Evolutionary conservation across 2,888 invertebrate genomes (phyloP), one percentile per base, ranked within the genome.

Genomic region (Marronus borbonicus): DNA sequence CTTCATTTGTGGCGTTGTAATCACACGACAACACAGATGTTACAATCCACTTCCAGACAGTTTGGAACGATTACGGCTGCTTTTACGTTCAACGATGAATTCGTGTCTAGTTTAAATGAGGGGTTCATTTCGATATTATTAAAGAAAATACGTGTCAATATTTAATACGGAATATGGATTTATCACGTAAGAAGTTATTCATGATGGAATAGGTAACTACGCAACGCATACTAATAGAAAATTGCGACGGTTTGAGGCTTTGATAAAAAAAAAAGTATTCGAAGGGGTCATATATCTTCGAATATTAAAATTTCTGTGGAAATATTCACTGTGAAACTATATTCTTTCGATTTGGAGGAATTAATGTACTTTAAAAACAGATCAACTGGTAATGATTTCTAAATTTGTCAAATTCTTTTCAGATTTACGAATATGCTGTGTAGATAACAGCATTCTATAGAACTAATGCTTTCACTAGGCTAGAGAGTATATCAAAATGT

Each of bases 1-100:
- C 86, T 87, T 88, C 87, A 88, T 88, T 87, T 87, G 86, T 82
- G 85, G 86, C 84, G 84, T 85, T 81, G 84, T 83, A 85, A 86
- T 86, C 86, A 86, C 86, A 86, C 85, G 83, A 85, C 82, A 79
- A 78, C 68, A 81, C 87, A 88, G 87, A 85, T 88, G 88, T 88
- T 87, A 82, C 88, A 81, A 79, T 78, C 79, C 81, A 79, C 79
- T 79, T 80, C 79, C 80, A 80, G 82, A 81, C 82, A 83, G 79
- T 81, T 77, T 79, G 79, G 74, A 77, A 77, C 77, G 69, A 79
- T 79, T 79, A 79, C 79, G 20, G 72, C 24, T 74, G 14, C 72
- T 49, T 72, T 52, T 64, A 65, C 70, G 69, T 64, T 55, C 50
- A 72, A 62, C 77, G 36, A 70, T 36, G 70, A 70, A 69, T 69